Percentiles rank a stretch among this genome's conserved stretches.
Conservation (phyloP, 2,888 invertebrate genomes). For the Girardia tigrina region DNA sequence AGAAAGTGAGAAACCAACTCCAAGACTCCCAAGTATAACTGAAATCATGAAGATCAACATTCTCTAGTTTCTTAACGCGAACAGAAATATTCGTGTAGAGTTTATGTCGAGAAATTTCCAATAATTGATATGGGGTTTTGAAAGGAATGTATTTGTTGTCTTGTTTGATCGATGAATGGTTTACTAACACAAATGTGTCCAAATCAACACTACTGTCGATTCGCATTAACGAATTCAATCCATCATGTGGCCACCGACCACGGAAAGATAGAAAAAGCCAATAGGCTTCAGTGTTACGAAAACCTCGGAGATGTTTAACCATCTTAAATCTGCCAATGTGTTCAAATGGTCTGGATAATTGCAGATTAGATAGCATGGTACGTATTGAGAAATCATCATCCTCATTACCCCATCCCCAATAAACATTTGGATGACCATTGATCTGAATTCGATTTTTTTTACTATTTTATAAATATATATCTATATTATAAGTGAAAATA, state of each 20-base stretch:
- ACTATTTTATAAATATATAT: too few relatives aligned
- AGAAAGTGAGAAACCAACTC: not conserved
- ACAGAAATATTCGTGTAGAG: not conserved
- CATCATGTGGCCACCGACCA: constrained; percentile 32
- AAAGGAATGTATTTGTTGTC: not conserved
- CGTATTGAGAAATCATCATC: constrained; percentile 47
- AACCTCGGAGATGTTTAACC: constrained; percentile 45
- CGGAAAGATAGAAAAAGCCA: not conserved
- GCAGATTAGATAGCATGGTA: constrained; percentile 47
- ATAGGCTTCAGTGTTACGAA: constrained; percentile 40
- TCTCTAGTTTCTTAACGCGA: not conserved
- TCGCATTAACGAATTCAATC: constrained; percentile 28
- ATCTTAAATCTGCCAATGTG: constrained; percentile 49
- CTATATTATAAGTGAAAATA: too few relatives aligned
- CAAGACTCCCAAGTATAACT: constrained; percentile 36
- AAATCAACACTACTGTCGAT: not conserved
- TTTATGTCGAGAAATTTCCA: not conserved
- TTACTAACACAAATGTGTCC: not conserved
- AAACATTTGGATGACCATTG: constrained; percentile 53
- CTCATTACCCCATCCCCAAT: constrained; percentile 50
- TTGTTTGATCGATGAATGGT: not conserved
- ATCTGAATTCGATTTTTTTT: constrained; percentile 41
- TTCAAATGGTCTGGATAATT: constrained; percentile 52
- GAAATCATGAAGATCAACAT: not conserved
- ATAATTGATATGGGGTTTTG: not conserved